A percentile compares a stretch with the other conserved stretches of the same genome.
Conservation (phyloP, 1,140 invertebrate species). For the Globodera rostochiensis region DNA sequence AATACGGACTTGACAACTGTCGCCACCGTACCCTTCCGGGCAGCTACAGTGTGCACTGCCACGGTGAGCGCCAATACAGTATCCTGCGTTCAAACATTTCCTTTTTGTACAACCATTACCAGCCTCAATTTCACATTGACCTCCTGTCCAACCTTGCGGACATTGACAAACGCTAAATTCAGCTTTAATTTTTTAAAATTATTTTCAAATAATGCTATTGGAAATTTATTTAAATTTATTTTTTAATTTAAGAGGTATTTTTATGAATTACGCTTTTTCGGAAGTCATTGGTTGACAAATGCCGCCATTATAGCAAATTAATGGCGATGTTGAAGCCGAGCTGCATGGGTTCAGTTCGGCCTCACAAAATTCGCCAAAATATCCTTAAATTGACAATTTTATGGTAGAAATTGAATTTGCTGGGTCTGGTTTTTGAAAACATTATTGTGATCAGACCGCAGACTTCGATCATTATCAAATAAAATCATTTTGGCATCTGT, state of each 20-base stretch:
- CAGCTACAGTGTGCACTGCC: constrained; percentile 23
- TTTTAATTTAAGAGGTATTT: neutral
- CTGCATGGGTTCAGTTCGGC: constrained; percentile 10
- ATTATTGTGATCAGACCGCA: too few relatives aligned
- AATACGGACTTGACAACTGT: constrained; percentile 25
- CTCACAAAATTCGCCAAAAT: constrained; percentile 32
- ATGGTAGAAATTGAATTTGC: neutral
- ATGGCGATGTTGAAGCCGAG: constrained; percentile 2
- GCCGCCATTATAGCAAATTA: constrained; percentile 23
- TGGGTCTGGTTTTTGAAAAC: too few relatives aligned
- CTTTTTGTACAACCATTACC: neutral
- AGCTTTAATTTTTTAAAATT: neutral
- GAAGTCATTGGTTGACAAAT: neutral
- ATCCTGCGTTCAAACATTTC: constrained; percentile 14
- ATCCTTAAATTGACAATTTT: neutral
- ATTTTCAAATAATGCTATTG: too few relatives aligned
- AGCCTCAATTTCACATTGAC: constrained; percentile 1
- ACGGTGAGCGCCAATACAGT: neutral
- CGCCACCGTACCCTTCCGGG: constrained; percentile 14
- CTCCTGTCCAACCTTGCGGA: constrained; percentile 15
- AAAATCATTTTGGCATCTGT: too few relatives aligned
- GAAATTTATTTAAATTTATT: neutral
- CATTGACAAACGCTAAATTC: constrained; percentile 8
- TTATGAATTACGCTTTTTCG: neutral
- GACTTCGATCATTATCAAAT: too few relatives aligned